phyloP scores from a whole-genome alignment of 2,113 vertebrate genomes.

The Delphinus delphis region DNA sequence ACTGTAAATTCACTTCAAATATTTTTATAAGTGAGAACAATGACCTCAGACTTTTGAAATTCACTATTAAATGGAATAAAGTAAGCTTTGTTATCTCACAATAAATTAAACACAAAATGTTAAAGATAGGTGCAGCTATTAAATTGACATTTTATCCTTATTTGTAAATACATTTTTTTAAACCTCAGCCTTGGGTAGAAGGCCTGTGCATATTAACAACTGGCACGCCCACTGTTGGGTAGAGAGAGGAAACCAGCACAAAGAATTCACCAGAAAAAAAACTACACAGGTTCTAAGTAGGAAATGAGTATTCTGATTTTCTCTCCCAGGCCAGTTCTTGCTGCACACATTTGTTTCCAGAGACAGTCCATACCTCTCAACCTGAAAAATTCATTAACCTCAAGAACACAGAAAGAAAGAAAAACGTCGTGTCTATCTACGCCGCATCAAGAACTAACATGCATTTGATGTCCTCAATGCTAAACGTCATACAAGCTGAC shows the following conservation, averaged over 20 bases:
- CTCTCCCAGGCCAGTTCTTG: not conserved
- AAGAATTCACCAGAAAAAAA: not conserved
- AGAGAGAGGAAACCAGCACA: not conserved
- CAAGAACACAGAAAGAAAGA: not conserved
- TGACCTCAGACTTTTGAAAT: conserved; percentile 54
- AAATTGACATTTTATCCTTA: not conserved
- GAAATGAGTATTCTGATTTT: not conserved
- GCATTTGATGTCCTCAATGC: not conserved
- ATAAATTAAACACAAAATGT: conserved; percentile 40
- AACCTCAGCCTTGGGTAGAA: not conserved
- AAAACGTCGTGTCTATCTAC: not conserved
- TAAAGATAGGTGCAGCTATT: not conserved
- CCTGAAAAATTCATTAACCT: not conserved
- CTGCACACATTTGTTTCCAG: not conserved
- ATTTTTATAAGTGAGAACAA: conserved; percentile 58
- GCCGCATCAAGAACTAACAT: not conserved
- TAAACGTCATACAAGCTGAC: not conserved
- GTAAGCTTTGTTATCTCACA: conserved; percentile 37
- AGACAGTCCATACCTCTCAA: not conserved
- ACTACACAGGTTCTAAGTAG: not conserved
- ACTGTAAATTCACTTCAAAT: not conserved
- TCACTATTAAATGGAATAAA: conserved; percentile 50
- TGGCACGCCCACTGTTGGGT: not conserved
- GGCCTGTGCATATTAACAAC: not conserved
- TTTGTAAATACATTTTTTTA: not conserved